A percentile compares a stretch with the other conserved stretches of the same genome.
These are phyloP conservation scores for Hirudinaria manillensis DNA, from an alignment of 2,888 invertebrate species.

Conservation along the genomic window DNA sequence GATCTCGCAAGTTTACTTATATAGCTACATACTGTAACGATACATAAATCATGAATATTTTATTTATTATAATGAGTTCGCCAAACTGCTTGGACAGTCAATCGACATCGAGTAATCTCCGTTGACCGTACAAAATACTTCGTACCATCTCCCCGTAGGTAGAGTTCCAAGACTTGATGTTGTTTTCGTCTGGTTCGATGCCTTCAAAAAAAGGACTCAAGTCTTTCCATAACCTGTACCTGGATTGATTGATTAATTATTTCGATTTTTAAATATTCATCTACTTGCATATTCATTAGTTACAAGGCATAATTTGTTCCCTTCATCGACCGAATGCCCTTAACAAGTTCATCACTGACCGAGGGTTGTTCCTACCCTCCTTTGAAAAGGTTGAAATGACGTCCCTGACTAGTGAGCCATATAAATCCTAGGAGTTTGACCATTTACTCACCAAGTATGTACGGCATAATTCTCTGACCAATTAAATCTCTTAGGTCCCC, in stretches of 20 bases:
- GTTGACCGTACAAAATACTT: constrained; percentile 38
- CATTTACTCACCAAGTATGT: constrained; percentile 42
- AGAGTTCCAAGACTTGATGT: constrained; percentile 39
- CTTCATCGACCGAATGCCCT: too few species aligned
- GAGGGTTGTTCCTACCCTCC: neutral
- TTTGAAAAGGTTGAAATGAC: neutral
- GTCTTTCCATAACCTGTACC: constrained; percentile 38
- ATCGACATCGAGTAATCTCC: constrained; percentile 31
- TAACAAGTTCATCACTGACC: too few species aligned
- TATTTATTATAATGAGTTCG: too few species aligned
- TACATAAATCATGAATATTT: too few species aligned
- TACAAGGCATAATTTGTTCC: too few species aligned
- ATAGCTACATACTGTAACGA: too few species aligned
- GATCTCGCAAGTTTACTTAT: too few species aligned
- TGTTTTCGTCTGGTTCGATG: constrained; percentile 40
- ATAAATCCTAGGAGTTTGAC: neutral
- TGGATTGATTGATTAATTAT: neutral
- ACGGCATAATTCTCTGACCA: constrained; percentile 44
- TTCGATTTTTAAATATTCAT: too few species aligned
- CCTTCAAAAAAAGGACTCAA: constrained; percentile 39
- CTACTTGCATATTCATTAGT: too few species aligned
- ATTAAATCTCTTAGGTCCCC: constrained; percentile 39
- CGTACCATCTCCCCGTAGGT: constrained; percentile 42
- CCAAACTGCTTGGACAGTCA: too few species aligned
- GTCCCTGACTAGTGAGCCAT: too few species aligned